phyloP scores from a whole-genome alignment of 2,113 vertebrate species.

The Mormyrus iriodes region DNA sequence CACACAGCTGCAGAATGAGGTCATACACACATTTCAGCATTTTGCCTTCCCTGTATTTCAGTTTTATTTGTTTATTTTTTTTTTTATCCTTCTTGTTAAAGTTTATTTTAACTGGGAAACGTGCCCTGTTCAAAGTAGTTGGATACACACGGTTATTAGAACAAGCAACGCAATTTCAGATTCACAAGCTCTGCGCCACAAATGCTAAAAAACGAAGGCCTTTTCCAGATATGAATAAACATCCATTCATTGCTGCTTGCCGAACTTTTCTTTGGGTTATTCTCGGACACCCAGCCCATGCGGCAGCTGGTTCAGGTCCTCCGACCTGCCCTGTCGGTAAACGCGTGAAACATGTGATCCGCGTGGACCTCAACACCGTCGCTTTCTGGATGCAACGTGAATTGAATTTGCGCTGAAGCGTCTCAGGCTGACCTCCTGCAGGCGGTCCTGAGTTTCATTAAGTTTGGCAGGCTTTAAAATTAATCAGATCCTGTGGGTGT shows the following conservation, averaged over 20 bases:
- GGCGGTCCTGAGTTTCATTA: slow-evolving; percentile 25
- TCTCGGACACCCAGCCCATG: slow-evolving; percentile 13
- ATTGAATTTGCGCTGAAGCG: neutral
- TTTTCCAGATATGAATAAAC: neutral
- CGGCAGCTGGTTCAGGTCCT: slow-evolving; percentile 3
- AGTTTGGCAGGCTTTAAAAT: slow-evolving; percentile 6
- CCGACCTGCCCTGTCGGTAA: slow-evolving; percentile 17
- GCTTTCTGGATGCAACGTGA: slow-evolving; percentile 11
- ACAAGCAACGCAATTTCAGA: neutral
- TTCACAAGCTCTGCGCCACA: neutral
- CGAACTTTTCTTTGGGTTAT: neutral
- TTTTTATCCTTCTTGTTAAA: neutral
- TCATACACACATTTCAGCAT: slow-evolving; percentile 3
- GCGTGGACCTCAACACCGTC: slow-evolving; percentile 13
- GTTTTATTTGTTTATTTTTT: slow-evolving; percentile 8
- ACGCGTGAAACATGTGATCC: slow-evolving; percentile 7
- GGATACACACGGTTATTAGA: neutral
- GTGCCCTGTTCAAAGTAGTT: neutral
- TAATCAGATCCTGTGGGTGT: slow-evolving; percentile 14
- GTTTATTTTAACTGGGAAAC: neutral
- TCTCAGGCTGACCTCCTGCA: slow-evolving; percentile 14
- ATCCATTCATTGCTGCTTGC: neutral
- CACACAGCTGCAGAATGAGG: slow-evolving; percentile 19
- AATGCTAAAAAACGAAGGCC: neutral
- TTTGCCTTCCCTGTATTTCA: neutral